Conservation (phyloP, 1,140 invertebrate genomes). For the Platyscapa corneri region DNA sequence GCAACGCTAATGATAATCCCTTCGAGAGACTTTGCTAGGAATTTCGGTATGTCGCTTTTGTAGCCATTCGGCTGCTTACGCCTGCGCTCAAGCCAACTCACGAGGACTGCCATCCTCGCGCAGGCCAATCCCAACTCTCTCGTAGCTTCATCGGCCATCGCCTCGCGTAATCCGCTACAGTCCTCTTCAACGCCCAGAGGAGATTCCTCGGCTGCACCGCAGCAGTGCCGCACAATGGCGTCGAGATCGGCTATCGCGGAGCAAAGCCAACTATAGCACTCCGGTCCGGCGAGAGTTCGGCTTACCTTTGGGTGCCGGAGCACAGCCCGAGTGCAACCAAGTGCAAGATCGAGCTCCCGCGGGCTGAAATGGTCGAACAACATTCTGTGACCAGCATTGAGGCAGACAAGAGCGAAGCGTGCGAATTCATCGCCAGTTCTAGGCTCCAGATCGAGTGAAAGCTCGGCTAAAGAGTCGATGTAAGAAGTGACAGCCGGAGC, state of each 20-base stretch:
- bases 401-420: constrained; percentile 77
- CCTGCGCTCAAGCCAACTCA: constrained; percentile 75
- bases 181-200: constrained; percentile 57
- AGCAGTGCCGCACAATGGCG: constrained; percentile 57
- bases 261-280: constrained; percentile 72
- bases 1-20: constrained; percentile 76
- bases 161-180: constrained; percentile 61
- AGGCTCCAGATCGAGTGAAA: constrained; percentile 69
- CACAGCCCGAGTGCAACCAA: constrained; percentile 71
- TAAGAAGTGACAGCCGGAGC: constrained; percentile 76
- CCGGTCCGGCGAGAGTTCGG: constrained; percentile 65
- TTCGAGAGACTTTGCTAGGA: constrained; percentile 67
- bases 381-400: constrained; percentile 75
- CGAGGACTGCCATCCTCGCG: constrained; percentile 72
- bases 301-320: constrained; percentile 65
- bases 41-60: constrained; percentile 67
- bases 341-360: constrained; percentile 60
- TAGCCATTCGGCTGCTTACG: constrained; percentile 70
- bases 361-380: constrained; percentile 59
- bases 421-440: constrained; percentile 74
- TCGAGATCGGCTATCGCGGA: constrained; percentile 70
- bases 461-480: constrained; percentile 65
- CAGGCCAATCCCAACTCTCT: constrained; percentile 70
- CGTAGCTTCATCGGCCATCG: constrained; percentile 66
- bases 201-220: constrained; percentile 61